Conservation (phyloP, 2,888 invertebrate genomes). For the Ephialtes manifestator region DNA sequence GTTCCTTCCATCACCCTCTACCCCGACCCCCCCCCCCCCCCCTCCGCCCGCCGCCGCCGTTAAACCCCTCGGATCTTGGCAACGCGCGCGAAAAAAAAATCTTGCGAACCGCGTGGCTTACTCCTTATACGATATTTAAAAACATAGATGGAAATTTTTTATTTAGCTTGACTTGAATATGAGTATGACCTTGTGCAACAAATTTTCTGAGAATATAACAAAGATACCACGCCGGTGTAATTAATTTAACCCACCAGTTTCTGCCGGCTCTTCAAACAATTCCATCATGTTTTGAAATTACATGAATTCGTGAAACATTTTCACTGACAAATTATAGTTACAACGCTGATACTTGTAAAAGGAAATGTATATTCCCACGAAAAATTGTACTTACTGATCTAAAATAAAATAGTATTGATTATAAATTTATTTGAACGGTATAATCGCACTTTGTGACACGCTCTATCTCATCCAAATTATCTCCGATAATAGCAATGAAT, state of each 20-base stretch:
- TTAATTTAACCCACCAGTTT: too few species aligned
- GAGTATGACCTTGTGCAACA: too few species aligned
- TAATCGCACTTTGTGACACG: background rate
- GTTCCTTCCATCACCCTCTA: conserved; percentile 60
- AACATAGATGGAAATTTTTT: background rate
- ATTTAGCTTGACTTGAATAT: background rate
- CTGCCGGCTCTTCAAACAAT: too few species aligned
- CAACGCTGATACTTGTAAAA: too few species aligned
- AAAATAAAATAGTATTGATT: background rate
- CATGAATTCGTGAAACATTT: too few species aligned
- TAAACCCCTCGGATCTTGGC: background rate
- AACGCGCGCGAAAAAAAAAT: conserved; percentile 16
- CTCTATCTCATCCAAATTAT: conserved; percentile 33
- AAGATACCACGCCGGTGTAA: too few species aligned
- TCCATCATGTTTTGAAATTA: too few species aligned
- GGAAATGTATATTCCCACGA: too few species aligned
- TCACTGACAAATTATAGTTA: too few species aligned
- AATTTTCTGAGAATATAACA: too few species aligned
- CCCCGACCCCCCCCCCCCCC: conserved; percentile 3
- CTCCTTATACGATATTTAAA: background rate
- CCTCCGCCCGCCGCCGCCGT: conserved; percentile 24
- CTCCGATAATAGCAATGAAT: conserved; percentile 36
- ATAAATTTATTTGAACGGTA: background rate
- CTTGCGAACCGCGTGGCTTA: conserved; percentile 11
- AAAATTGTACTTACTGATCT: too few species aligned